Evolutionary conservation across 2,113 vertebrate genomes (phyloP).

Genomic region (Eleginops maclovinus): DNA sequence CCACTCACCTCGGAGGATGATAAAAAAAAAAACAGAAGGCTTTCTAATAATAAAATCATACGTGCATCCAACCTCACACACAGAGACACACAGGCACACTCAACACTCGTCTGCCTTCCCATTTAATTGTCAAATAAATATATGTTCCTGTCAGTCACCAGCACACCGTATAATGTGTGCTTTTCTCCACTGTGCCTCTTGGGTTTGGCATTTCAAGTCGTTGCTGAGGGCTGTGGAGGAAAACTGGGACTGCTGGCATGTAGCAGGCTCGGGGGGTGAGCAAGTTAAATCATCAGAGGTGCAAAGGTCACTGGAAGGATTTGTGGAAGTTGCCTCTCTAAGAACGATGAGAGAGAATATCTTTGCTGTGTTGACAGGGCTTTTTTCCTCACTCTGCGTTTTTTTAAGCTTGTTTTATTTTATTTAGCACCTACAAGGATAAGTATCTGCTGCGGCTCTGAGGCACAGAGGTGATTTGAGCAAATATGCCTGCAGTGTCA

Average conservation of each 20-base stretch:
- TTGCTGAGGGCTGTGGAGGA: slow-evolving; percentile 48
- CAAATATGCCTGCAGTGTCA: background rate
- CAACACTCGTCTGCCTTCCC: slow-evolving; percentile 36
- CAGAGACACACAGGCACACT: slow-evolving; percentile 13
- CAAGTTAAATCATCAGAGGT: slow-evolving; percentile 47
- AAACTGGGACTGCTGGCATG: slow-evolving; percentile 30
- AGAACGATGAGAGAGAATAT: slow-evolving; percentile 36
- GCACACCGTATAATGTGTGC: slow-evolving; percentile 22
- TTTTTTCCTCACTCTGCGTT: background rate
- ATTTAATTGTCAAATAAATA: slow-evolving; percentile 74
- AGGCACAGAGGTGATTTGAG: background rate
- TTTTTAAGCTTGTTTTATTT: too few relatives aligned
- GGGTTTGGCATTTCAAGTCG: slow-evolving; percentile 63
- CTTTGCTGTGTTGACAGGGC: background rate
- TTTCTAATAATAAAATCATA: slow-evolving; percentile 61
- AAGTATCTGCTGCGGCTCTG: background rate
- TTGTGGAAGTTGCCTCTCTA: slow-evolving; percentile 19
- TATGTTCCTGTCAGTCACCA: slow-evolving; percentile 71
- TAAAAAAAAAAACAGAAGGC: slow-evolving; percentile 37
- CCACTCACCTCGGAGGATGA: slow-evolving; percentile 38
- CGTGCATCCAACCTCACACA: slow-evolving; percentile 19
- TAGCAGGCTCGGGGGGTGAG: slow-evolving; percentile 2
- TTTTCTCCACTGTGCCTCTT: slow-evolving; percentile 24
- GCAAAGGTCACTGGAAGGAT: slow-evolving; percentile 43
- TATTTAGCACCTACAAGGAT: too few relatives aligned